Evolutionary conservation across 2,113 vertebrate species (phyloP).

Genomic region (Carassius carassius): DNA sequence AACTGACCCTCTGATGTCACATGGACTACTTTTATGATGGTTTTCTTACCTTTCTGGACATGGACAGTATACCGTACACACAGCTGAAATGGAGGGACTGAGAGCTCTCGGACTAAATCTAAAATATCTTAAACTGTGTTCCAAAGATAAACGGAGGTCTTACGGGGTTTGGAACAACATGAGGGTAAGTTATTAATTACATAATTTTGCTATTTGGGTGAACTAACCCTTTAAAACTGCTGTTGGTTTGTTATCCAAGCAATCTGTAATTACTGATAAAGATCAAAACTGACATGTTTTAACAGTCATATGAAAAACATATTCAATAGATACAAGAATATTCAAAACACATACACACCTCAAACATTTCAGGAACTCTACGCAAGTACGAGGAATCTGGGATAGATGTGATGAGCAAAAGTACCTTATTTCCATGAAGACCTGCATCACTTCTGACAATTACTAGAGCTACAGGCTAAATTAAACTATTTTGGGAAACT

Average conservation of each 20-base stretch:
- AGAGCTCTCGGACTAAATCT: too few relatives aligned
- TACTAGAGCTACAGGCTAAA: neutral
- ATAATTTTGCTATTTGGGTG: too few relatives aligned
- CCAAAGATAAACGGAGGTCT: too few relatives aligned
- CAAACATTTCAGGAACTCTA: conserved; percentile 33
- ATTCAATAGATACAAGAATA: neutral
- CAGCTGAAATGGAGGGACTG: too few relatives aligned
- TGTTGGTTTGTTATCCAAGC: neutral
- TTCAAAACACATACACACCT: neutral
- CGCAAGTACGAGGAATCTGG: neutral
- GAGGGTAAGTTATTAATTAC: too few relatives aligned
- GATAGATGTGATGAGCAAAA: conserved; percentile 25
- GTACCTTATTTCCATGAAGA: neutral
- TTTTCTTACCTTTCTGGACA: too few relatives aligned
- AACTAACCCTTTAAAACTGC: neutral
- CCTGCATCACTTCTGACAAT: neutral
- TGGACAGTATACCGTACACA: too few relatives aligned
- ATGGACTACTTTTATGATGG: too few relatives aligned
- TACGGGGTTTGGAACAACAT: too few relatives aligned
- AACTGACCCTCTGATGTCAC: too few relatives aligned
- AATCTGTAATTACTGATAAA: neutral
- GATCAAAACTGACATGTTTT: neutral
- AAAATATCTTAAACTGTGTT: too few relatives aligned
- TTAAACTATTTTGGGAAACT: neutral
- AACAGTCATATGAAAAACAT: neutral